Evolutionary conservation across 64 coral and sea anemone species (phyloP), one percentile per base, ranked within the genome.

Genomic region (Stichodactyla helianthus): DNA sequence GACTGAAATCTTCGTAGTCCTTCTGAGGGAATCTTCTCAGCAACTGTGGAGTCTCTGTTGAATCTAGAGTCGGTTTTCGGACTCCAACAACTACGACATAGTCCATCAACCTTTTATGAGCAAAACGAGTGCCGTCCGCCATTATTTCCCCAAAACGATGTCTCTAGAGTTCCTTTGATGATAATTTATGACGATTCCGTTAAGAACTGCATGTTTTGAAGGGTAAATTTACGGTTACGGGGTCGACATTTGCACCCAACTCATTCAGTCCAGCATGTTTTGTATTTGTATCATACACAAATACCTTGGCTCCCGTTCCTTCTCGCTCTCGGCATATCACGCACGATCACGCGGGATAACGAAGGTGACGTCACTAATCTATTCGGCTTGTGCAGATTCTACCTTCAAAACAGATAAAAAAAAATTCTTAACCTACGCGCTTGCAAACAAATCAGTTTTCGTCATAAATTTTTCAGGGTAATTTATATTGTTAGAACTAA

Each of bases 31-130:
- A 99, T 18, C 93, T 91, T 13, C 97, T 79, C 19, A 99, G 91
- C 31, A 94, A 59, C 20, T 89, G 93, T 20, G 97, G 97, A 23
- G 97, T 99, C 83, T 99, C 90, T 10, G 97, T 99, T 2, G 90
- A 84, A 54, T 92, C 97, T 31, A 99, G 87, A 25, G 88, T 93
- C 19, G 97, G 97, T n/a, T 92, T 89, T 7, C 93, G 90, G 4
- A 95, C 97, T 13, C 97, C 97, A 64, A 99, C 97, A 13, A 95
- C 93, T 71, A 99, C 51, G 79, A 99, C 88, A 88, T 99, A 99
- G 52, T 99, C 97, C 23, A 99, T 80, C 5, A 99, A 90, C 23
- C 97, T 87, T 44, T 20, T 87, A 8, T 82, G 90, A 27, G 56
- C 9, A 84, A 84, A 84, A 15, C 26, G 22, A 5, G 26, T 84